Percentiles rank a stretch among this genome's conserved stretches.
phyloP scores from a whole-genome alignment of 1,140 invertebrate species.

The Argopecten irradians region DNA sequence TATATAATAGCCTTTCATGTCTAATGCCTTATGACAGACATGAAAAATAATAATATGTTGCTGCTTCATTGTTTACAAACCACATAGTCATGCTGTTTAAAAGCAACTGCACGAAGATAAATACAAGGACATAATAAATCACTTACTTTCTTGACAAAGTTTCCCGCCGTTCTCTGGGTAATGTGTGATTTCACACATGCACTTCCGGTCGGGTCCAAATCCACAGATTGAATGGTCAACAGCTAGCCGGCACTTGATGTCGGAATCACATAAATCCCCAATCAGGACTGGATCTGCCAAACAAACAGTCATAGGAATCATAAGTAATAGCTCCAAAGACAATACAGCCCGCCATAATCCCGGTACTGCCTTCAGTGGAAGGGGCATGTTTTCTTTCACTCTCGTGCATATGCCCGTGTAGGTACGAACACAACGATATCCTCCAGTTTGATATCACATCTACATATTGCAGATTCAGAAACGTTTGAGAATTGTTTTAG shows the following conservation, averaged over 20 bases:
- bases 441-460: not conserved
- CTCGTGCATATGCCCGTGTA: not conserved
- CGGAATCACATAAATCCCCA: conserved; percentile 20
- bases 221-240: conserved; percentile 4
- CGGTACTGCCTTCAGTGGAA: not conserved
- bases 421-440: not conserved
- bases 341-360: not conserved
- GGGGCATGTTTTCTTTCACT: not conserved
- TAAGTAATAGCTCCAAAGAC: not conserved
- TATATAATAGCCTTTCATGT: too few relatives aligned
- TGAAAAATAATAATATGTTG: too few relatives aligned
- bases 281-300: conserved; percentile 26
- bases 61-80: too few relatives aligned
- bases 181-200: not conserved
- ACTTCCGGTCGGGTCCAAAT: not conserved
- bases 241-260: not conserved
- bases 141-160: conserved; percentile 34
- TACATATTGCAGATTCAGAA: not conserved
- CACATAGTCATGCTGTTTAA: too few relatives aligned
- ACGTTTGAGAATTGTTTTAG: not conserved
- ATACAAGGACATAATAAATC: not conserved
- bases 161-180: conserved; percentile 24
- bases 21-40: too few relatives aligned
- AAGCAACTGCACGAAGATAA: not conserved
- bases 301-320: not conserved